Base-by-base conservation (phyloP, 1,140 invertebrate genomes). In the Leptestheria dahalacensis region DNA sequence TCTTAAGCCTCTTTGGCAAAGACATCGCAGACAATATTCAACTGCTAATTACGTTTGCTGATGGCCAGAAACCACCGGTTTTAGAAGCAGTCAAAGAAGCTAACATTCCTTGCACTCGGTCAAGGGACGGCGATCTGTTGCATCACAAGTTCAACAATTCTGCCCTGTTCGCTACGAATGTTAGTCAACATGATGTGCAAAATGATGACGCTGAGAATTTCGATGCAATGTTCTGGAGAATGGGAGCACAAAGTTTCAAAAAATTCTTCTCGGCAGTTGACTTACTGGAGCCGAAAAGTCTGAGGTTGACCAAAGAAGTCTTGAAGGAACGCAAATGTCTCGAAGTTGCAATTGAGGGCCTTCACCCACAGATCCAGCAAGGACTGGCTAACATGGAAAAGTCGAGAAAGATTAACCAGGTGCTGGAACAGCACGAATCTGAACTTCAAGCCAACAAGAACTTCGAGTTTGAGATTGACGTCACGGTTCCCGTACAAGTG, bases 81-180 rank as follows among this genome's bases (percentile, higher is more conserved):
- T 10, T 59, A 12, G 51, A 3, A 12, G 57, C 47, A 3, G 41
- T 59, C 23, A 58, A 9, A 3, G 48, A 1, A 21, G 24, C 47
- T 6, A 53, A 24, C 1, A n/a, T 59, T n/a, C 57, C 57, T 4
- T 51, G 18, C 46, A 11, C 12, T 48, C 6, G 41, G 47, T 21
- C 50, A 10, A 1, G 54, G 6, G 4, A 56, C 25, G 54, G 28
- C 0, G 9, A 1, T 0, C 24, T 21, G 23, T 12, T 10, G 2
- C 25, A 59, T 26, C 41, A 59, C 57, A 57, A 59, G 18, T 59
- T 59, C 48, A 59, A 59, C n/a, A 59, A 51, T 15, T 59, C 57
- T 6, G 10, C 6, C n/a, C 52, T 59, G 25, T 59, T 25, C 47
- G 15, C 20, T 10, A n/a, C 6, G 23, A 59, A 59, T 9, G 26